Evolutionary conservation across 2,888 invertebrate species (phyloP), one percentile per base, ranked within the genome.

Genomic region (Polydrusus cervinus): DNA sequence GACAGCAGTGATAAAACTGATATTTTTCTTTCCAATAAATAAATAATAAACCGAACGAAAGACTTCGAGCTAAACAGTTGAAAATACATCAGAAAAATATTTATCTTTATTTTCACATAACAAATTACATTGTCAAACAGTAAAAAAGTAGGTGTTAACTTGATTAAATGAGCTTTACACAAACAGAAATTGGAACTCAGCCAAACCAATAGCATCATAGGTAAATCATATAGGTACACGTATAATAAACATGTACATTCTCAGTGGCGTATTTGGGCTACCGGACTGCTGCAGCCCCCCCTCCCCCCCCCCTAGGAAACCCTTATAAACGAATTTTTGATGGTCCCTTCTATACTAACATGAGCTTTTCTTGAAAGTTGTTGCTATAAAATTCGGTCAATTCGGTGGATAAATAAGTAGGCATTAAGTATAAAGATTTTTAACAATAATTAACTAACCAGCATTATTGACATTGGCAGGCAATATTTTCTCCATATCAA

Each of bases 71-170:
- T 30, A 53, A 53, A 53, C 25, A 53, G 20, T n/a, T n/a, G 25
- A 7, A 53, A 20, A 20, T 51, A 51, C 30, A 53, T 16, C 38
- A 57, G 25, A 57, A 57, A 16, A n/a, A 57, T 38, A 38, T n/a
- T 25, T 57, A 13, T 1, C 16, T 57, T 38, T 57, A 38, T 57
- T 57, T 38, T 25, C 16, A 38, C 38, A 8, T 57, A 16, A 65
- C 38, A 51, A 51, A 65, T 65, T 14, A 51, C 20, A 40, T 10
- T 64, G 49, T 40, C 20, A 51, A 51, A 65, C 65, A 65, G 13
- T 53, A n/a, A 72, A 71, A 67, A 65, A 72, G 60, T 72, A 72
- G 40, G 67, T 67, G 72, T 61, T 67, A 72, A 73, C 20, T 67
- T 47, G 30, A 72, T 60, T 57, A 72, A 72, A 60, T 66, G 49